Percentiles rank a stretch among this genome's conserved stretches.
Evolutionary conservation across 2,797 vertebrate species (phyloP).

Genomic region (Spinibarbus caldwelli): DNA sequence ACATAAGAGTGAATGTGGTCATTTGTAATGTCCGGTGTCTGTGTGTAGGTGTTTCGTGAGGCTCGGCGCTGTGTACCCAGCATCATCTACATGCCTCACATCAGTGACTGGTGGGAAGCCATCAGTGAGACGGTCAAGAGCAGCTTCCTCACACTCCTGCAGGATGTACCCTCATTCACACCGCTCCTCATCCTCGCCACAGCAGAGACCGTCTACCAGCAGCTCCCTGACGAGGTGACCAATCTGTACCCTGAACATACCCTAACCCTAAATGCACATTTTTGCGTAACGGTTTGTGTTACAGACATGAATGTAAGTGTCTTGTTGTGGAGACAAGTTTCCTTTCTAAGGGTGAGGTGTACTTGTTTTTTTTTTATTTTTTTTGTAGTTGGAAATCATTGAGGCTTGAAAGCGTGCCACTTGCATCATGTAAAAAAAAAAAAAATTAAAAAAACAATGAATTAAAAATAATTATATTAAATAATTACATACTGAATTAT

Average conservation of each 20-base stretch:
- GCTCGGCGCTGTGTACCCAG: conserved; percentile 94
- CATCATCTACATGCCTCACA: conserved; percentile 97
- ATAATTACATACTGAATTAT: too few relatives aligned
- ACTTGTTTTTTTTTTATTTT: too few relatives aligned
- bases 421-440: too few relatives aligned
- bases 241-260: not conserved
- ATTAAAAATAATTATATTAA: not conserved
- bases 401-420: too few relatives aligned
- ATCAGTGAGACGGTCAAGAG: conserved; percentile 96
- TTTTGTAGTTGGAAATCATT: too few relatives aligned
- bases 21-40: not conserved
- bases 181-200: conserved; percentile 97
- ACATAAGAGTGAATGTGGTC: too few relatives aligned
- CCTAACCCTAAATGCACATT: too few relatives aligned
- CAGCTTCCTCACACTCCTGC: conserved; percentile 95
- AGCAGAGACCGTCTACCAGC: conserved; percentile 90
- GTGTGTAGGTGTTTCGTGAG: conserved; percentile 94
- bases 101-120: conserved; percentile 98
- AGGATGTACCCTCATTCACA: conserved; percentile 96
- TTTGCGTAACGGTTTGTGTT: too few relatives aligned
- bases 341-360: not conserved
- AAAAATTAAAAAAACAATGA: too few relatives aligned
- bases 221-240: conserved; percentile 92
- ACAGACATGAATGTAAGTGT: not conserved
- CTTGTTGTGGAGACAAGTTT: too few relatives aligned